Conservation (phyloP, 2,113 vertebrate genomes). For the Dendrocopos noguchii region DNA sequence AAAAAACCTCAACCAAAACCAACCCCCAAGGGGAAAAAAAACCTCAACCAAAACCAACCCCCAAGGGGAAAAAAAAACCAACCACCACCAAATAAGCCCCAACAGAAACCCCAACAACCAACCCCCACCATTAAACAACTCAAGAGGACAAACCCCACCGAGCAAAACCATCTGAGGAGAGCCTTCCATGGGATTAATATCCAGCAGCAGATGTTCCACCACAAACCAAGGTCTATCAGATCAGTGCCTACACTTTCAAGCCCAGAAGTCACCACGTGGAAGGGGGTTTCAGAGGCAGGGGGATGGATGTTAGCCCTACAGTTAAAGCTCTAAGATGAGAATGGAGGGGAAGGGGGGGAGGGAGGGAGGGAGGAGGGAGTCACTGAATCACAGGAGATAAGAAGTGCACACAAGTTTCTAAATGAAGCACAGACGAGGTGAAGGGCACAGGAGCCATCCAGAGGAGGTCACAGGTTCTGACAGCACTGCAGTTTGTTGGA, state of each 20-base stretch:
- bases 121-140: background rate
- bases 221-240: conserved; percentile 43
- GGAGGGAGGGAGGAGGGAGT: conserved; percentile 48
- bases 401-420: conserved; percentile 76
- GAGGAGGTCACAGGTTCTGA: conserved; percentile 90
- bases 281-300: conserved; percentile 45
- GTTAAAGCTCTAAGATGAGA: conserved; percentile 60
- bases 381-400: conserved; percentile 67
- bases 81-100: no score
- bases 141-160: background rate
- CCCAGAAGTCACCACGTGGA: conserved; percentile 55
- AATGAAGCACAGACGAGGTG: conserved; percentile 73
- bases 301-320: conserved; percentile 78
- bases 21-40: no score
- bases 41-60: no score
- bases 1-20: no score
- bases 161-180: conserved; percentile 11
- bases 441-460: conserved; percentile 44
- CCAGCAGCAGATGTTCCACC: conserved; percentile 60
- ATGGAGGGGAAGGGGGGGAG: background rate
- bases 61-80: no score
- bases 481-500: conserved; percentile 95
- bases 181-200: conserved; percentile 29
- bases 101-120: no score
- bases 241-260: conserved; percentile 59